Conservation (phyloP, 2,797 vertebrate species). For the Chelidonichthys spinosus region DNA sequence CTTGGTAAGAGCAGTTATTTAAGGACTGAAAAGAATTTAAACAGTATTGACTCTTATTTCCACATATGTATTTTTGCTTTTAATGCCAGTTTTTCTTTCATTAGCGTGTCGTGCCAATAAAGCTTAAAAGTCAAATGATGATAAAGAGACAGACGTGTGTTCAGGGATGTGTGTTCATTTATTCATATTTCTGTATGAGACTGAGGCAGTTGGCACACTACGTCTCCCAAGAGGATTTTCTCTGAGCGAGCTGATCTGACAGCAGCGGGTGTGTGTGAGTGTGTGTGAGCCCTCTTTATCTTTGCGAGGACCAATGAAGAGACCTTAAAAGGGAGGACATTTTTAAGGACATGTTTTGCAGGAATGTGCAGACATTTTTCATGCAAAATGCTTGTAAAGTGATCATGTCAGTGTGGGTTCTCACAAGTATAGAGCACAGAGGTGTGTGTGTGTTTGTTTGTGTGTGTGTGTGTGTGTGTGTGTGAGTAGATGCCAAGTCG, state of each 20-base stretch:
- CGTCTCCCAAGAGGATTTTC: constrained; percentile 26
- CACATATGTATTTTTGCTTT: neutral
- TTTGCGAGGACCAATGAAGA: neutral
- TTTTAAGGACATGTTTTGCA: neutral
- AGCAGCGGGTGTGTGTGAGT: constrained; percentile 17
- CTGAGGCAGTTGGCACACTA: constrained; percentile 14
- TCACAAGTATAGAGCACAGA: neutral
- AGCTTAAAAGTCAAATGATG: constrained; percentile 26
- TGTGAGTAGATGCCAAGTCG: constrained; percentile 27
- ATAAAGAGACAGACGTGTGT: constrained; percentile 24
- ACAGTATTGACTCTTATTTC: neutral
- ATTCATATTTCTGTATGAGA: constrained; percentile 15
- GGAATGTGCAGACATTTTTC: too few relatives aligned
- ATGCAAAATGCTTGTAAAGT: neutral
- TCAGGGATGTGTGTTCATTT: constrained; percentile 15
- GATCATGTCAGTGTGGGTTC: neutral
- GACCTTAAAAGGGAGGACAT: neutral
- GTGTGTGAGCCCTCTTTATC: constrained; percentile 2
- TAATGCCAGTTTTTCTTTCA: neutral
- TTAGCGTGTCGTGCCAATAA: neutral
- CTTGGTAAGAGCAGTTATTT: too few relatives aligned
- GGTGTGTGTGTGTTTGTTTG: neutral
- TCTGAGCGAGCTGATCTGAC: constrained; percentile 24
- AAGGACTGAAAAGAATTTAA: too few relatives aligned
- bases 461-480: neutral